Evolutionary conservation across 2,888 invertebrate species (phyloP), one percentile per base, ranked within the genome.

Genomic region (Entomobrya proxima): DNA sequence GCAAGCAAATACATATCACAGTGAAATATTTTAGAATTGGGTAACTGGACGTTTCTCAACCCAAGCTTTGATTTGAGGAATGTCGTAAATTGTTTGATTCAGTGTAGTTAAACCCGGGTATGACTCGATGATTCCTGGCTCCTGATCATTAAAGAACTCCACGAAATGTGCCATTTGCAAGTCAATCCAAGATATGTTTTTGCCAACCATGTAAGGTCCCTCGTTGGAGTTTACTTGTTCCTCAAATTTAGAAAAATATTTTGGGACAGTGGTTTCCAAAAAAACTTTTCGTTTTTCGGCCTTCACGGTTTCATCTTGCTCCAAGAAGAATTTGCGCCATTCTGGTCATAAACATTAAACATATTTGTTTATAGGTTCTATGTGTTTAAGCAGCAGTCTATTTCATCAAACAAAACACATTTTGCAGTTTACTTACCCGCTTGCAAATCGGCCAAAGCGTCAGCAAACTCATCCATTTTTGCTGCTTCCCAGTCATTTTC

Each of bases 31-130:
- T 69, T 80, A 80, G 40, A 69, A 72, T 32, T 69, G 55, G 37
- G 94, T 94, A 86, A 92, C 92, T 11, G 94, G 94, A 88, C 94
- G 92, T 87, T 92, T 93, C 50, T 92, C 92, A 24, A 94, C 91
- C 94, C 94, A 94, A 30, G 92, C 92, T 88, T 93, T 93, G 91
- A 94, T 93, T 61, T 91, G 92, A 0, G 94, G 94, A 55, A 94
- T 91, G 55, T 91, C 92, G 90, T 93, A 93, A 52, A 94, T 93
- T 87, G 92, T 93, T 52, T 93, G 92, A 90, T 93, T 93, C 77
- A 94, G 91, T 3, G 92, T 92, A 86, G 93, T 92, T 30, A 94
- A 91, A 0, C 92, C 92, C 0, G 94, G 93, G 90, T 93, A 94
- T 87, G 92, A 92, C 88, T 93, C 92, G 86, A 93, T 89, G 21